These are phyloP conservation scores for Ctenicera cuprea DNA, from an alignment of 2,888 invertebrate genomes.

Conservation along the genomic window DNA sequence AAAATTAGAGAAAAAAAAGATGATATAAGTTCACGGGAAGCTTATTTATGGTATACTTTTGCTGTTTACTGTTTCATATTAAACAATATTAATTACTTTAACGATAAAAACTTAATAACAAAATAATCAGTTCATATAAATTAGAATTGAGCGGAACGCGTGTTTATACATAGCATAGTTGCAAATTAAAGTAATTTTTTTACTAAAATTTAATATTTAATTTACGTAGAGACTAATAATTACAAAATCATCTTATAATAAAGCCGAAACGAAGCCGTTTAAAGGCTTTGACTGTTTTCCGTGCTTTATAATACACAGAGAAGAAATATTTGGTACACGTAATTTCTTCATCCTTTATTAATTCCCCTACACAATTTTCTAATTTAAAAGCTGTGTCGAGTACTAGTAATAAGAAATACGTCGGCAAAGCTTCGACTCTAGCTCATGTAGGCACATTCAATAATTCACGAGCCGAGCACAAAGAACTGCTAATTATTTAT, in stretches of 20 bases:
- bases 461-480: slow-evolving; percentile 58
- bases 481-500: slow-evolving; percentile 62
- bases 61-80: neutral
- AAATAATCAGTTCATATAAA: slow-evolving; percentile 9
- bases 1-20: no score
- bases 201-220: slow-evolving; percentile 8
- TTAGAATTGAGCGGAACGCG: neutral
- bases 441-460: slow-evolving; percentile 57
- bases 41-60: no score
- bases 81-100: slow-evolving; percentile 7
- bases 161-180: neutral
- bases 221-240: neutral
- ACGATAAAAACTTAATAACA: neutral
- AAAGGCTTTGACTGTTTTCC: slow-evolving; percentile 17
- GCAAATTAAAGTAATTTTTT: neutral
- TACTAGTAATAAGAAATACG: slow-evolving; percentile 52
- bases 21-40: no score
- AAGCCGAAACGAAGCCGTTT: slow-evolving; percentile 5
- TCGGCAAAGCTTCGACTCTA: slow-evolving; percentile 48
- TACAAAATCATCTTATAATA: slow-evolving; percentile 23
- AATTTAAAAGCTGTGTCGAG: slow-evolving; percentile 53
- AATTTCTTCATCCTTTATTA: slow-evolving; percentile 41
- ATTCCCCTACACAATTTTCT: slow-evolving; percentile 49
- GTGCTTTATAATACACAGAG: neutral
- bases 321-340: slow-evolving; percentile 34